Evolutionary conservation across 2,113 vertebrate genomes (phyloP), one percentile per base, ranked within the genome.

Genomic region (Sminthopsis crassicaudata): DNA sequence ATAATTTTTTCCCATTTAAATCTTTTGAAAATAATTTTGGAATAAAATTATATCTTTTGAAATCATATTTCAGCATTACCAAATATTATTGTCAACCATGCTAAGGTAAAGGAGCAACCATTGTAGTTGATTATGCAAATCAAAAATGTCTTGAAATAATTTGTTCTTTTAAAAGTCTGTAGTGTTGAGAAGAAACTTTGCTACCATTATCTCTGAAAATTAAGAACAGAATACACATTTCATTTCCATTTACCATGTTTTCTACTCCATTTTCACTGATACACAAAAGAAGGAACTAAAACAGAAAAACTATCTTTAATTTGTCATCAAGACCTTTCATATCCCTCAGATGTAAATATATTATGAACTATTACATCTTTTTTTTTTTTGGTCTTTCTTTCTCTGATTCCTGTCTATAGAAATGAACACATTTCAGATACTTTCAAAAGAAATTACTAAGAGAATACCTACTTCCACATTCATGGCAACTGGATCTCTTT

Each of bases 101-200:
- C 23, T 89, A 16, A 93, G 46, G 7, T 27, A 54, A 42, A 5
- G 19, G 26, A 23, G 1, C 3, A 36, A 5, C 25, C 5, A 8
- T 48, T 51, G 24, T 90, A 89, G 11, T 50, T 6, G 36, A 57
- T 22, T 89, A 50, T 30, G 48, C 46, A 93, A 88, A 50, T 53
- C 11, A 94, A 50, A 5, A 50, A 0, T 1, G 90, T 9, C 25
- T 10, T 46, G 23, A 90, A 95, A 95, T 16, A 36, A 26, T 46
- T 3, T 95, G 26, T 30, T 46, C 92, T 54, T 93, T 91, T 84
- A 27, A 94, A 94, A 93, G 53, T 24, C 0, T 30, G 0, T 10
- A 26, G 0, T 76, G 6, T 55, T 95, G 12, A 53, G 55, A 94
- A 95, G 92, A 94, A 88, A 96, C 90, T 55, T 26, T 54, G 53